A percentile compares a stretch with the other conserved stretches of the same genome.
Evolutionary conservation across 1,140 invertebrate genomes (phyloP).

Genomic region (Lineus longissimus): DNA sequence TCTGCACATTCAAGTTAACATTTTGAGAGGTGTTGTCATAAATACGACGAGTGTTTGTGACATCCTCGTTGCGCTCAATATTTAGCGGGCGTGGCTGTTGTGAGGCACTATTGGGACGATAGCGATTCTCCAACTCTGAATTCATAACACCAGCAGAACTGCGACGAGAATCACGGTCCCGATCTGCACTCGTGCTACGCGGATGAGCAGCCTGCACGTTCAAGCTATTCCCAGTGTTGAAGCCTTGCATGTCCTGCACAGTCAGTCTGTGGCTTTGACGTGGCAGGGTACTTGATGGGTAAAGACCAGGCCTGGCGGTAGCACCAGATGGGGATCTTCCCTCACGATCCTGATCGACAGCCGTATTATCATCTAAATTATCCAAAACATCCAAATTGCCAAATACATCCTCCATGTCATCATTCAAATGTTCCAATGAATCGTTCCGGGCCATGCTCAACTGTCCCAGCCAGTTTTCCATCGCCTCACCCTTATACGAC

Average conservation of each 20-base stretch:
- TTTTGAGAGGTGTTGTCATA: constrained; percentile 1
- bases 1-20: neutral
- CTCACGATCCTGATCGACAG: neutral
- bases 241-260: too few species aligned
- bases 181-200: neutral
- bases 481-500: neutral
- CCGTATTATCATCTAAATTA: neutral
- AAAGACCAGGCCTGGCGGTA: neutral
- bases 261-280: neutral
- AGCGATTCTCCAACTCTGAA: constrained; percentile 4
- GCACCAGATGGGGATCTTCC: neutral
- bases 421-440: constrained; percentile 4
- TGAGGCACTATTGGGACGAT: constrained; percentile 1
- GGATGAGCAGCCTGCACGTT: neutral
- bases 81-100: neutral
- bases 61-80: constrained; percentile 1
- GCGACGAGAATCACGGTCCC: neutral
- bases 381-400: too few species aligned
- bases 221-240: too few species aligned
- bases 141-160: neutral
- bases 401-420: neutral
- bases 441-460: neutral
- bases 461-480: neutral
- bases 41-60: neutral
- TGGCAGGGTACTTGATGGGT: neutral